A percentile compares a stretch with the other conserved stretches of the same genome.
These are phyloP conservation scores for Lynx canadensis DNA, from an alignment of 2,113 vertebrate genomes.

Conservation along the genomic window DNA sequence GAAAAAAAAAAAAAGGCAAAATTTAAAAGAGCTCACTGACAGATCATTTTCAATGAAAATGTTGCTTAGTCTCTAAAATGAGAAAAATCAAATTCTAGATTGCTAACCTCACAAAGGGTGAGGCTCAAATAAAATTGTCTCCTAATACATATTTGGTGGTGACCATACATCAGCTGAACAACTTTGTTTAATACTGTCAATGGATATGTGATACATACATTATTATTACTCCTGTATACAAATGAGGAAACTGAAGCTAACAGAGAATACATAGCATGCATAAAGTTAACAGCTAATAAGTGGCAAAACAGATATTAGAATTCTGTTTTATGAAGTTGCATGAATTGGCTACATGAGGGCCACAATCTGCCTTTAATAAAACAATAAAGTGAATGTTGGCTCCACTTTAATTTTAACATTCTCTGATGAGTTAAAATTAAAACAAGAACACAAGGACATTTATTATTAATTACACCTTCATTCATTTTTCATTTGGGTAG, in stretches of 20 bases:
- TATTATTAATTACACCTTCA: slow-evolving; percentile 86
- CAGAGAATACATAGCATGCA: neutral
- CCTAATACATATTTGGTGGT: neutral
- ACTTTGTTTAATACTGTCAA: slow-evolving; percentile 24
- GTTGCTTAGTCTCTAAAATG: slow-evolving; percentile 12
- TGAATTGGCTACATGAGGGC: neutral
- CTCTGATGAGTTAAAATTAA: slow-evolving; percentile 85
- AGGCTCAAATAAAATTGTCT: neutral
- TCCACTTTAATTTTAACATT: slow-evolving; percentile 66
- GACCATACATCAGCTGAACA: neutral
- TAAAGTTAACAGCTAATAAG: slow-evolving; percentile 11
- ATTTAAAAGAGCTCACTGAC: slow-evolving; percentile 37
- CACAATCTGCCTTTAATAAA: slow-evolving; percentile 59
- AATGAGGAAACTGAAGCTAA: neutral
- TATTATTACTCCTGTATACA: neutral
- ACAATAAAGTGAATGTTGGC: slow-evolving; percentile 54
- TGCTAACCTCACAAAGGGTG: neutral
- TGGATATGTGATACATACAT: neutral
- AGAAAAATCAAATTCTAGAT: neutral
- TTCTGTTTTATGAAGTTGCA: slow-evolving; percentile 37
- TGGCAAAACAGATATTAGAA: neutral
- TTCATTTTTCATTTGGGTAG: slow-evolving; percentile 88
- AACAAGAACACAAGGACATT: slow-evolving; percentile 85
- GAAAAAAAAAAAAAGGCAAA: neutral
- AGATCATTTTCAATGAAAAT: slow-evolving; percentile 52